Conservation (phyloP, 2,113 vertebrate genomes). For the Egretta garzetta region DNA sequence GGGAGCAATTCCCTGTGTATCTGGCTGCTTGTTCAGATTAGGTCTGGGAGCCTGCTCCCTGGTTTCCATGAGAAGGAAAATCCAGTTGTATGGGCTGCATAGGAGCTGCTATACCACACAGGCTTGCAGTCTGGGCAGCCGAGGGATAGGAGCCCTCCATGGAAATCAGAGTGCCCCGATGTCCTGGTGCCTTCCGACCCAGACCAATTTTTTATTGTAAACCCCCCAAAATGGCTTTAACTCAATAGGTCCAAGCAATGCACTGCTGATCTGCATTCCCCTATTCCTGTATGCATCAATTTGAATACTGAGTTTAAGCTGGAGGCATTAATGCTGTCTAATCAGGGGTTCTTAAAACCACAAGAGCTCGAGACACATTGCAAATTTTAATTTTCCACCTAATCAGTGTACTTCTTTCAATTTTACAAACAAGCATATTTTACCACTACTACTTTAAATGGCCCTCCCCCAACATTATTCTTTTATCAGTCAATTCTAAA, state of each 20-base stretch:
- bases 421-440: neutral
- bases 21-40: neutral
- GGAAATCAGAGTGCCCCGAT: neutral
- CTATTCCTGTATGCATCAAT: neutral
- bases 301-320: neutral
- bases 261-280: neutral
- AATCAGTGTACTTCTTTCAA: neutral
- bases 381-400: neutral
- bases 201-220: neutral
- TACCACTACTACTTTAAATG: neutral
- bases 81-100: neutral
- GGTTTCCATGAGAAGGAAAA: neutral
- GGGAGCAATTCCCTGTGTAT: neutral
- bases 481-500: neutral
- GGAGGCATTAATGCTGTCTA: neutral
- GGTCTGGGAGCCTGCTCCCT: neutral
- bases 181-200: neutral
- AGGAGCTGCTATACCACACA: fast-evolving
- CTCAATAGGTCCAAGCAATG: neutral
- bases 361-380: neutral
- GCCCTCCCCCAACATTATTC: neutral
- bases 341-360: neutral
- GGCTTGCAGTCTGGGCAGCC: neutral
- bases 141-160: neutral
- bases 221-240: neutral